These are phyloP conservation scores for Trisateles emortualis DNA, from an alignment of 2,888 invertebrate species.

Conservation along the genomic window DNA sequence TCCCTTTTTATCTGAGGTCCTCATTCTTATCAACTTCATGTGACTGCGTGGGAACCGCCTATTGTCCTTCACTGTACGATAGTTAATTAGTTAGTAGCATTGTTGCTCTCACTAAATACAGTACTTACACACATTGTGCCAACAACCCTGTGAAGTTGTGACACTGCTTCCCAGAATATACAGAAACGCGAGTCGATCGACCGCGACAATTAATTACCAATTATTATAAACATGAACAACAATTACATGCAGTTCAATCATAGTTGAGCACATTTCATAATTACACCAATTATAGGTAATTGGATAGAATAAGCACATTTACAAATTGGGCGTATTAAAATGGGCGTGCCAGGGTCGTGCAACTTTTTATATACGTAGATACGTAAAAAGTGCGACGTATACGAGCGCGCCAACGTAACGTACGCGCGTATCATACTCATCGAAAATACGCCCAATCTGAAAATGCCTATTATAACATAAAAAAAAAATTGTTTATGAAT, in stretches of 20 bases:
- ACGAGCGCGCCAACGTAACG: no score
- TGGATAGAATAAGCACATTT: not conserved
- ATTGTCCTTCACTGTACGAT: conserved; percentile 77
- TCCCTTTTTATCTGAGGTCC: conserved; percentile 86
- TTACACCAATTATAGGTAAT: not conserved
- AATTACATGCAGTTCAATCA: not conserved
- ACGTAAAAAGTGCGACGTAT: no score
- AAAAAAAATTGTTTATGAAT: not conserved
- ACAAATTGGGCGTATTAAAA: not conserved
- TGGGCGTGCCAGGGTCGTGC: no score
- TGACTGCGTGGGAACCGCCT: conserved; percentile 86
- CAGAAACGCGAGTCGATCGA: not conserved
- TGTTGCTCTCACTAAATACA: conserved; percentile 24
- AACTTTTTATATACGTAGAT: no score
- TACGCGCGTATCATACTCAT: no score
- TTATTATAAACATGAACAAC: conserved; percentile 2
- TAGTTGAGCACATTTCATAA: not conserved
- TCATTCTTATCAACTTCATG: conserved; percentile 89
- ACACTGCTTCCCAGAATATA: conserved; percentile 24
- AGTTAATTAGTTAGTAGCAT: conserved; percentile 45
- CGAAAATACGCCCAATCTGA: no score
- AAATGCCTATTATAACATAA: no score
- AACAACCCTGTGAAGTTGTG: conserved; percentile 28
- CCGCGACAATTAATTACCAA: not conserved
- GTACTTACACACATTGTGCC: conserved; percentile 22